Evolutionary conservation across 2,113 vertebrate genomes (phyloP).

Genomic region (Chlorodrepanis virens): DNA sequence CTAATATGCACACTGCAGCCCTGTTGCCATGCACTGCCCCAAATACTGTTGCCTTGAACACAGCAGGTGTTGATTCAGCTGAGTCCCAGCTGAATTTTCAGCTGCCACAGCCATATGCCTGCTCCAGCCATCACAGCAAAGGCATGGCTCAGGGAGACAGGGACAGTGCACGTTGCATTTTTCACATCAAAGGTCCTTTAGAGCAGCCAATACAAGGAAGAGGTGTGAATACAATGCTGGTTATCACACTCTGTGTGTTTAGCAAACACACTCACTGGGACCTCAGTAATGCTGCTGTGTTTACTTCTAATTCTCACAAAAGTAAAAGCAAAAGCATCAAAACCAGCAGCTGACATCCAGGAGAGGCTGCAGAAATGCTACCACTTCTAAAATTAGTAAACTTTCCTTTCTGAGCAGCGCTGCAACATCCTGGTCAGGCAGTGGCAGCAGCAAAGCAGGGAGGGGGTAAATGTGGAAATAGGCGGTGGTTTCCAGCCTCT

Average conservation of each 20-base stretch:
- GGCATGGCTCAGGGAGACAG: not conserved
- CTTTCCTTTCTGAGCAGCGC: accelerated
- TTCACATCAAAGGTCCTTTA: not conserved
- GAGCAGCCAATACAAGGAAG: not conserved
- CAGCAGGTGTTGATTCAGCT: accelerated
- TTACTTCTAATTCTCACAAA: not conserved
- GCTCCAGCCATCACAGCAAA: not conserved
- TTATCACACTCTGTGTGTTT: not conserved
- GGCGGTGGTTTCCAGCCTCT: not conserved
- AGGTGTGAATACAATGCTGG: not conserved
- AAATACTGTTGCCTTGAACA: not conserved
- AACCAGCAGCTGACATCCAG: not conserved
- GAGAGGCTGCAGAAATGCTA: not conserved
- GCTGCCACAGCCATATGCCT: not conserved
- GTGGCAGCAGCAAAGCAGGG: not conserved
- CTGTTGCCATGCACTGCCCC: not conserved
- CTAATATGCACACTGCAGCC: accelerated
- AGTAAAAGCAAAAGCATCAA: not conserved
- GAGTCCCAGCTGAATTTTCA: not conserved
- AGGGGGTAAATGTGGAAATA: not conserved
- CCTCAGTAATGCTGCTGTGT: accelerated
- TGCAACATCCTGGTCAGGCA: not conserved
- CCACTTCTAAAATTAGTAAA: not conserved
- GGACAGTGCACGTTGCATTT: accelerated
- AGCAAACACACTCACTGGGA: accelerated